Evolutionary conservation across 2,888 invertebrate genomes (phyloP).

Genomic region (Apoderus coryli): DNA sequence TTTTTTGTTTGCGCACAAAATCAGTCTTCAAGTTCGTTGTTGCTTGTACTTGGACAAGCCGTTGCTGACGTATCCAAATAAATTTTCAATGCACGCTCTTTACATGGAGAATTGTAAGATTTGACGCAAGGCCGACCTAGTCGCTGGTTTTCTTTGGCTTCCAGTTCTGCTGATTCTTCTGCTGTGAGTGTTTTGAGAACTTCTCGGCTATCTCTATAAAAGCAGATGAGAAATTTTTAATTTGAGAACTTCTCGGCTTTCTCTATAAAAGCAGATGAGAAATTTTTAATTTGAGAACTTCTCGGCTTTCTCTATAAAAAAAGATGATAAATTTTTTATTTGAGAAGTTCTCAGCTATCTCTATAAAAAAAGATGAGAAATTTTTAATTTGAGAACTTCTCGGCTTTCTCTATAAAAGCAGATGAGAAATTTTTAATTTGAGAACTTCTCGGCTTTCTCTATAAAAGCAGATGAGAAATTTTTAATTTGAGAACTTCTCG

Average conservation of each 20-base stretch:
- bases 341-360: too few species aligned
- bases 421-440: too few species aligned
- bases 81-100: slow-evolving; percentile 59
- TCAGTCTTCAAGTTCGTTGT: too few species aligned
- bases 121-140: slow-evolving; percentile 33
- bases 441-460: slow-evolving; percentile 55
- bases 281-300: slow-evolving; percentile 4
- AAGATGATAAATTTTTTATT: too few species aligned
- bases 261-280: too few species aligned
- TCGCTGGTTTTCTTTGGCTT: slow-evolving; percentile 41
- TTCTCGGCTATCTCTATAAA: slow-evolving; percentile 46
- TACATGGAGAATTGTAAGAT: slow-evolving; percentile 44
- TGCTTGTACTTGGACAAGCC: too few species aligned
- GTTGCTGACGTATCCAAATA: slow-evolving; percentile 48
- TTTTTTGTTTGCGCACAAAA: too few species aligned
- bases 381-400: too few species aligned
- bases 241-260: slow-evolving; percentile 3
- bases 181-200: slow-evolving; percentile 40
- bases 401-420: too few species aligned
- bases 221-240: slow-evolving; percentile 8
- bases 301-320: too few species aligned
- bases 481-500: slow-evolving; percentile 38
- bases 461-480: slow-evolving; percentile 15
- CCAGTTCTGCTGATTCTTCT: slow-evolving; percentile 47
- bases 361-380: too few species aligned